A percentile compares a stretch with the other conserved stretches of the same genome.
phyloP scores from a whole-genome alignment of 92 coral and sea anemone species.

The Blastomussa wellsi region DNA sequence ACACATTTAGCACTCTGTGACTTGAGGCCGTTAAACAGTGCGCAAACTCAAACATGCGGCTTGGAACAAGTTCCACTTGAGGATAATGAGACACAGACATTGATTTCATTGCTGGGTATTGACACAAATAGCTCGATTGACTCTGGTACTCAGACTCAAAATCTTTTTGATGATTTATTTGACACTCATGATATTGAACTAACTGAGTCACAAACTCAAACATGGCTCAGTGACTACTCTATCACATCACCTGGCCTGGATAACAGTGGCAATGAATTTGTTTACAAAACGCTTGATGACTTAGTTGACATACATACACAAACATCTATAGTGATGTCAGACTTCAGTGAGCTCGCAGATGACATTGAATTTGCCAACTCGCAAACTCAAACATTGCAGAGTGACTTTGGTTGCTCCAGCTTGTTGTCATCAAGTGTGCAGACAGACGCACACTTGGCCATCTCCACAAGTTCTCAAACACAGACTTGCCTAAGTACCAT shows the following conservation, averaged over 20 bases:
- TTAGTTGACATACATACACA: slow-evolving; percentile 85
- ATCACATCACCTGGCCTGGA: slow-evolving; percentile 50
- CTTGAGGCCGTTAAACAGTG: slow-evolving; percentile 60
- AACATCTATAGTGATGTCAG: slow-evolving; percentile 66
- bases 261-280: slow-evolving; percentile 22
- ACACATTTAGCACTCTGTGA: slow-evolving; percentile 54
- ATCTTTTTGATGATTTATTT: slow-evolving; percentile 69
- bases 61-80: slow-evolving; percentile 68
- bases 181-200: slow-evolving; percentile 62
- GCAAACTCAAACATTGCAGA: slow-evolving; percentile 91
- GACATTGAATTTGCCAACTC: slow-evolving; percentile 74
- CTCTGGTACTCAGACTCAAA: slow-evolving; percentile 84
- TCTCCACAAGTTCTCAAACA: slow-evolving; percentile 68
- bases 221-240: slow-evolving; percentile 66
- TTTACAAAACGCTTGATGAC: slow-evolving; percentile 64
- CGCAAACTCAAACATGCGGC: slow-evolving; percentile 73
- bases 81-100: slow-evolving; percentile 95
- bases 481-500: slow-evolving; percentile 55
- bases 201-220: slow-evolving; percentile 88
- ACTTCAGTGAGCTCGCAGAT: slow-evolving; percentile 57
- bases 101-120: slow-evolving; percentile 77
- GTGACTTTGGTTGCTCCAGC: slow-evolving; percentile 46
- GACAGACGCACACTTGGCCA: slow-evolving; percentile 62
- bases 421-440: slow-evolving; percentile 62
- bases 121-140: slow-evolving; percentile 71